Evolutionary conservation across 2,888 invertebrate genomes (phyloP).

Genomic region (Cataglyphis altisquamis): DNA sequence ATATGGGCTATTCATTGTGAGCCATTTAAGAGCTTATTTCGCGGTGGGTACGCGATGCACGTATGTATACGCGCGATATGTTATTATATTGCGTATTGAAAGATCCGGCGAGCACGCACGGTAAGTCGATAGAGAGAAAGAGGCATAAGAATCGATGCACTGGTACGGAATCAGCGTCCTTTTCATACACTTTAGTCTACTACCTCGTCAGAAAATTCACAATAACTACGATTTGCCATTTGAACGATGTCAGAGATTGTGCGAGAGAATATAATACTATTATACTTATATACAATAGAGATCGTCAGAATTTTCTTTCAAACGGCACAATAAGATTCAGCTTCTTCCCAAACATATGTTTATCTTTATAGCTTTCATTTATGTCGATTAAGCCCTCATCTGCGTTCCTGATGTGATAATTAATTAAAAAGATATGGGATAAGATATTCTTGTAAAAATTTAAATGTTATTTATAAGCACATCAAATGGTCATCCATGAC

Average conservation of each 20-base stretch:
- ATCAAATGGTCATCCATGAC: background rate
- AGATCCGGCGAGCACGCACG: slow-evolving; percentile 54
- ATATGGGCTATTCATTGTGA: slow-evolving; percentile 84
- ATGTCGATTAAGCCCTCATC: background rate
- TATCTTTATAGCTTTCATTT: background rate
- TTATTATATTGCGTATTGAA: slow-evolving; percentile 81
- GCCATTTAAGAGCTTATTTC: slow-evolving; percentile 81
- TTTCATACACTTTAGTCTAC: background rate
- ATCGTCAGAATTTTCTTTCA: slow-evolving; percentile 10
- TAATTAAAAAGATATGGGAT: background rate
- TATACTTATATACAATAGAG: background rate
- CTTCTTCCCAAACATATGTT: background rate
- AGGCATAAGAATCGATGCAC: slow-evolving; percentile 2
- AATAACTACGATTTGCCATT: slow-evolving; percentile 17
- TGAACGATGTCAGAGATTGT: background rate
- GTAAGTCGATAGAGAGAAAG: slow-evolving; percentile 10
- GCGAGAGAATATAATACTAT: background rate
- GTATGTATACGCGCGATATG: slow-evolving; percentile 71
- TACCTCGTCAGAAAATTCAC: slow-evolving; percentile 2
- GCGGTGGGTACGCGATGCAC: slow-evolving; percentile 69
- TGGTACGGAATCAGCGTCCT: slow-evolving; percentile 6
- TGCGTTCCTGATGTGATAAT: background rate
- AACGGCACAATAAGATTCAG: background rate
- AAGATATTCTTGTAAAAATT: background rate
- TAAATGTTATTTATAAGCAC: background rate